phyloP scores from a whole-genome alignment of 2,888 invertebrate species.

The Panorpa germanica region DNA sequence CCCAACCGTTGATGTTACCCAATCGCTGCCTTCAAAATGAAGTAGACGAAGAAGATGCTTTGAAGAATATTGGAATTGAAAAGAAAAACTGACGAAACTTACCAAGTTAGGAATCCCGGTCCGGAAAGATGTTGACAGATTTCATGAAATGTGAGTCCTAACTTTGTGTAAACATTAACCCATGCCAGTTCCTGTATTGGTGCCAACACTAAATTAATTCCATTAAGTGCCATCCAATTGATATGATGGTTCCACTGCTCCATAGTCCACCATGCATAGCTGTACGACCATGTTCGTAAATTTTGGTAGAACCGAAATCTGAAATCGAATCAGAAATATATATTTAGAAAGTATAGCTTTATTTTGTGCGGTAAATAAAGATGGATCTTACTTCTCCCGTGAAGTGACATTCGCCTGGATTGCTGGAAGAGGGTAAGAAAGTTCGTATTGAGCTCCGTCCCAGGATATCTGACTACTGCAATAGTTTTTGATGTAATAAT shows the following conservation, averaged over 20 bases:
- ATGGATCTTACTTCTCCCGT: slow-evolving; percentile 32
- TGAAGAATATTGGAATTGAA: slow-evolving; percentile 31
- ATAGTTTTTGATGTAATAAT: slow-evolving; percentile 70
- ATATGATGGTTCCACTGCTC: slow-evolving; percentile 67
- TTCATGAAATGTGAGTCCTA: slow-evolving; percentile 58
- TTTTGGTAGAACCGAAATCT: slow-evolving; percentile 87
- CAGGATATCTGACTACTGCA: slow-evolving; percentile 72
- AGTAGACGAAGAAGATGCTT: too few relatives aligned
- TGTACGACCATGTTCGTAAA: slow-evolving; percentile 70
- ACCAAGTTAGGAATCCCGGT: slow-evolving; percentile 89
- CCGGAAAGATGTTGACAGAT: slow-evolving; percentile 72
- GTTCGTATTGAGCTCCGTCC: slow-evolving; percentile 47
- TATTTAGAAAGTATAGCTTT: slow-evolving; percentile 1
- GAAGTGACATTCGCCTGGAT: slow-evolving; percentile 33
- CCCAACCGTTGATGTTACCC: slow-evolving; percentile 89
- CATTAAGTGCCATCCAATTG: slow-evolving; percentile 93
- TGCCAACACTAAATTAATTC: slow-evolving; percentile 77
- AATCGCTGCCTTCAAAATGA: slow-evolving; percentile 64
- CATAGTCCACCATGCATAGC: slow-evolving; percentile 82
- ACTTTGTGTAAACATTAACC: slow-evolving; percentile 49
- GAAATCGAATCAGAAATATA: slow-evolving; percentile 8
- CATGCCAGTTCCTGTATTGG: slow-evolving; percentile 79
- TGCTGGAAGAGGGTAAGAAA: slow-evolving; percentile 34
- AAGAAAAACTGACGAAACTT: slow-evolving; percentile 12
- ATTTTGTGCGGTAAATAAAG: too few relatives aligned